A percentile compares a stretch with the other conserved stretches of the same genome.
These are phyloP conservation scores for Caenorhabditis doughertyi DNA, from an alignment of 2,888 invertebrate genomes.

Conservation along the genomic window DNA sequence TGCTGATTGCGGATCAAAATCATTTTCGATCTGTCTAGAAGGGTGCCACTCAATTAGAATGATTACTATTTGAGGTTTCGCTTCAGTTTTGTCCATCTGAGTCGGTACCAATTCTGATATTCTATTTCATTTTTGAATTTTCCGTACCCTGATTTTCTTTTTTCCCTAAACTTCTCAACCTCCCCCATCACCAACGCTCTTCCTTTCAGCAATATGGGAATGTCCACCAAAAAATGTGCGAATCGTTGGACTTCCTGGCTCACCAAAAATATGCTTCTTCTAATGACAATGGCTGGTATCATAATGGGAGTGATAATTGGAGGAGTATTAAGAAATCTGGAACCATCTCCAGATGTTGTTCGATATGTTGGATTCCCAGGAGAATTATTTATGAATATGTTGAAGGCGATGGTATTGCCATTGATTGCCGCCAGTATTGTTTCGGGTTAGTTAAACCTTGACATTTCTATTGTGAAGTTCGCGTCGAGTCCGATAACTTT, in stretches of 20 bases:
- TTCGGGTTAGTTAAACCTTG: constrained; percentile 85
- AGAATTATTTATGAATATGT: constrained; percentile 87
- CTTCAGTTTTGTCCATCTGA: no score
- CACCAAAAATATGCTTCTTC: constrained; percentile 65
- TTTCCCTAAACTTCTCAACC: not conserved
- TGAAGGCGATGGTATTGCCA: constrained; percentile 88
- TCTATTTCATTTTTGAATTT: not conserved
- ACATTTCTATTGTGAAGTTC: not conserved
- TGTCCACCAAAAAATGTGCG: constrained; percentile 34
- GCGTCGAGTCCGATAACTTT: no score
- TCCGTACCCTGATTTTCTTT: not conserved
- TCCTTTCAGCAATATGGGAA: constrained; percentile 31
- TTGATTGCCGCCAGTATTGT: constrained; percentile 87
- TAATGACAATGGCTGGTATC: constrained; percentile 68
- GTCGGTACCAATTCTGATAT: no score
- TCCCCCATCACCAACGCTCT: not conserved
- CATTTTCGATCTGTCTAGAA: no score
- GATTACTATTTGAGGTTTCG: no score
- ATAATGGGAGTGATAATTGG: constrained; percentile 68
- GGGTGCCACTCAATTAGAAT: no score
- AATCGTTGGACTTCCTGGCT: constrained; percentile 55
- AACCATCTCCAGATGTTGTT: constrained; percentile 67
- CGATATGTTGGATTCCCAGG: constrained; percentile 87
- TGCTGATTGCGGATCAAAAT: no score
- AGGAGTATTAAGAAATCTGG: constrained; percentile 54